Conservation (phyloP, 2,113 vertebrate species). For the Scatophagus argus region DNA sequence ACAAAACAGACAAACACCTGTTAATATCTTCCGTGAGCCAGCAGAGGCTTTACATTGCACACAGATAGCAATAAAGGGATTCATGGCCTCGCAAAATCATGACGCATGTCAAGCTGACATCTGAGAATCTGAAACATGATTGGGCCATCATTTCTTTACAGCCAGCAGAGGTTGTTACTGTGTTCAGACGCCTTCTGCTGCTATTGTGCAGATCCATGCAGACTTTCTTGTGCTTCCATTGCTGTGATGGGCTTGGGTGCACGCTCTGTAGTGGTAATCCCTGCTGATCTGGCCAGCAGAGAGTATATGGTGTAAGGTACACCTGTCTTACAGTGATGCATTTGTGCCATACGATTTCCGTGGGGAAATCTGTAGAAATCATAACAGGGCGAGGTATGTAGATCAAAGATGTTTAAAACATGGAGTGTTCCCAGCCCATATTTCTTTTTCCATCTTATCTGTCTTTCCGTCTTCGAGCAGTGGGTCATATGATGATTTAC, state of each 20-base stretch:
- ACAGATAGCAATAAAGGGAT: slow-evolving; percentile 75
- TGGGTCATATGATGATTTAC: slow-evolving; percentile 13
- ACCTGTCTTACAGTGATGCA: neutral
- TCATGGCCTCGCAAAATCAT: slow-evolving; percentile 59
- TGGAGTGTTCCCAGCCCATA: slow-evolving; percentile 12
- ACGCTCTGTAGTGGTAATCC: neutral
- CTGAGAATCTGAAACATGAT: slow-evolving; percentile 57
- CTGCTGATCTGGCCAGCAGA: neutral
- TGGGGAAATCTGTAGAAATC: neutral
- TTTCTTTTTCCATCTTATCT: slow-evolving; percentile 25
- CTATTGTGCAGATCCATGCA: slow-evolving; percentile 28
- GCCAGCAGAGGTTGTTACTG: slow-evolving; percentile 17
- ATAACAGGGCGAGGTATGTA: neutral
- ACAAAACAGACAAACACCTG: slow-evolving; percentile 82
- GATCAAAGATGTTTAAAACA: neutral
- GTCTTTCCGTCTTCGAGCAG: neutral
- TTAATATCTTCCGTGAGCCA: slow-evolving; percentile 61
- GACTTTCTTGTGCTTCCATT: slow-evolving; percentile 4
- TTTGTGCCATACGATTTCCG: neutral
- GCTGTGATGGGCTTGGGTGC: neutral
- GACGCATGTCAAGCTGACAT: slow-evolving; percentile 58
- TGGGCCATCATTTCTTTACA: slow-evolving; percentile 40
- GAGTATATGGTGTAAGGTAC: neutral
- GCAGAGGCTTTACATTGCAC: slow-evolving; percentile 53
- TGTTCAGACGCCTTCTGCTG: slow-evolving; percentile 39